Evolutionary conservation across 2,888 invertebrate genomes (phyloP), one percentile per base, ranked within the genome.

Genomic region (Steinernema carpocapsae): DNA sequence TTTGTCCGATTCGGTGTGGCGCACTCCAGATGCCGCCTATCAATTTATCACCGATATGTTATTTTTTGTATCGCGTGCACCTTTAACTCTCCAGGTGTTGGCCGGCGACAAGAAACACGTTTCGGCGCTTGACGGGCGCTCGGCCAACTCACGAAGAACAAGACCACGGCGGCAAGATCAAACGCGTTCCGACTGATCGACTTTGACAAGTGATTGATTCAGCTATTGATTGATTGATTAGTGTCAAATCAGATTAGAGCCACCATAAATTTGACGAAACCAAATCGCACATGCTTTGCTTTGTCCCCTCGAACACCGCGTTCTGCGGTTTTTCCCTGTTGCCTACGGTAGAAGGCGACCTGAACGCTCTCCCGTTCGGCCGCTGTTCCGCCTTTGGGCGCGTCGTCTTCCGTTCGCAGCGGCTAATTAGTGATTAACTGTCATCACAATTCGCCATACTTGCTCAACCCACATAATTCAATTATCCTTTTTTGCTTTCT

Each of bases 201-300:
- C 64, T 64, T 32, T 64, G 64, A 64, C 64, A 64, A 64, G 64
- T 64, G 64, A 64, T 64, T 64, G 64, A 64, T 64, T 32, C 64
- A 64, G 64, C 64, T 64, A 64, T 64, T 64, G 64, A 64, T 64
- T 64, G 64, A 64, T 64, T 64, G 64, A 64, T 64, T 64, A 64
- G 64, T 64, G 64, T 64, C 64, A 64, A 64, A 64, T 64, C 64
- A 64, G 64, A 64, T 64, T 64, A 64, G 64, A 64, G 64, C 32
- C 64, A 64, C 32, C 64, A 64, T 64, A 64, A 64, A 64, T 64
- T 64, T 32, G 64, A 64, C 29, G 64, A 32, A 64, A 64, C 64
- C 64, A 64, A 64, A 64, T 64, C 64, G 64, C 64, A 64, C 64
- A 64, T 64, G 64, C 64, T 64, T 64, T 29, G 64, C 64, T 64